Evolutionary conservation across 2,113 vertebrate species (phyloP).

Genomic region (Tapirus terrestris): DNA sequence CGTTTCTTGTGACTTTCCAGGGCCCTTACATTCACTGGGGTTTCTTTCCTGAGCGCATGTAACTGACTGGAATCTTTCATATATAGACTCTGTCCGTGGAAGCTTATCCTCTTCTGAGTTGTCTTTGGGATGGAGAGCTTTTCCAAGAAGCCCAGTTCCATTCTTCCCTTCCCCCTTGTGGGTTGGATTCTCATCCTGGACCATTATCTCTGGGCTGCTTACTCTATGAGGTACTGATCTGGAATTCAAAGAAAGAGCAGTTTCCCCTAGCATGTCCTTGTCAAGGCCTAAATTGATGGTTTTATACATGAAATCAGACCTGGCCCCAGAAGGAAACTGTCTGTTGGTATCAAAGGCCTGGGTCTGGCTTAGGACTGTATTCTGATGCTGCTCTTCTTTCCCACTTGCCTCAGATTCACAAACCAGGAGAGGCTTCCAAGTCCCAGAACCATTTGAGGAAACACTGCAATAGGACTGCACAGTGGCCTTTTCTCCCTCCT

Average conservation of each 20-base stretch:
- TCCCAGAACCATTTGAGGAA: conserved; percentile 17
- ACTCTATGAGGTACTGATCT: conserved; percentile 1
- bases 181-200: not conserved
- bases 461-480: not conserved
- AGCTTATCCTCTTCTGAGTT: conserved; percentile 18
- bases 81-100: not conserved
- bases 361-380: not conserved
- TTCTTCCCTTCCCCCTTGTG: conserved; percentile 46
- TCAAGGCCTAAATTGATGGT: not conserved
- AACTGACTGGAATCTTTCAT: conserved; percentile 47
- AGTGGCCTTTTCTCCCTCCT: conserved; percentile 41
- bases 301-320: conserved; percentile 59
- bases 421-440: conserved; percentile 68
- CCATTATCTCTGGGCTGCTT: not conserved
- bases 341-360: not conserved
- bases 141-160: conserved; percentile 48
- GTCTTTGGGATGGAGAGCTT: conserved; percentile 26
- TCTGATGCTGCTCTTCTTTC: conserved; percentile 51
- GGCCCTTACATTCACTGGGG: not conserved
- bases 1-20: conserved; percentile 48
- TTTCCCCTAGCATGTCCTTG: not conserved
- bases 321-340: conserved; percentile 38
- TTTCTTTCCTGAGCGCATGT: conserved; percentile 70
- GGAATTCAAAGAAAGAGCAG: not conserved
- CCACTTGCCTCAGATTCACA: conserved; percentile 54